Conservation (phyloP, 2,888 invertebrate species). For the Phragmatobia fuliginosa region DNA sequence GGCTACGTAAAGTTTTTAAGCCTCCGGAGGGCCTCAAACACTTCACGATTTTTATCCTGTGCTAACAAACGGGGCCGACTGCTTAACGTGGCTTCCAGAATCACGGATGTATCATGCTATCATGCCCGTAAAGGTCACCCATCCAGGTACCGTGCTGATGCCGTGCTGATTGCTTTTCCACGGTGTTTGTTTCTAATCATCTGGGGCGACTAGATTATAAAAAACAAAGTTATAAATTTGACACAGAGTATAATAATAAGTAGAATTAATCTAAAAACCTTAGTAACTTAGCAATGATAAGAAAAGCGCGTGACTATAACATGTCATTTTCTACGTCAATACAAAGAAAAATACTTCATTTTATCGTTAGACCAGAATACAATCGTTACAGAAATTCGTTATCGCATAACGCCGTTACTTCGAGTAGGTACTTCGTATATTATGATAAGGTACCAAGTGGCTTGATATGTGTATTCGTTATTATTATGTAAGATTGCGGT, state of each 20-base stretch:
- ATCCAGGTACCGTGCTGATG: no score
- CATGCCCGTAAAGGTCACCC: no score
- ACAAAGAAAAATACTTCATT: background rate
- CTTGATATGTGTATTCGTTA: constrained; percentile 1
- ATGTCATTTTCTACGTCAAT: background rate
- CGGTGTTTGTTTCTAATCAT: no score
- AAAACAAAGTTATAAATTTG: no score
- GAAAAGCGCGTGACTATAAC: background rate
- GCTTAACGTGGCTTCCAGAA: no score
- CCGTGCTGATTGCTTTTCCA: no score
- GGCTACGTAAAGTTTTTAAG: no score
- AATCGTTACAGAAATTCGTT: background rate
- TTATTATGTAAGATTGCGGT: background rate
- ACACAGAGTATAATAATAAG: background rate
- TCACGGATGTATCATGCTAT: no score
- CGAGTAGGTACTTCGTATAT: background rate
- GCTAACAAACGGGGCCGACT: no score
- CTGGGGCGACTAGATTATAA: no score
- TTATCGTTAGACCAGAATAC: background rate
- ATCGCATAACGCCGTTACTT: constrained; percentile 7
- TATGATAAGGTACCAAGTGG: background rate
- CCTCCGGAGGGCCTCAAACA: no score
- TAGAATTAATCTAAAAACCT: background rate
- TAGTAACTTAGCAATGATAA: background rate
- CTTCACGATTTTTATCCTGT: no score